A percentile compares a stretch with the other conserved stretches of the same genome.
phyloP scores from a whole-genome alignment of 2,113 vertebrate species.

The Dolichotis patagonum region DNA sequence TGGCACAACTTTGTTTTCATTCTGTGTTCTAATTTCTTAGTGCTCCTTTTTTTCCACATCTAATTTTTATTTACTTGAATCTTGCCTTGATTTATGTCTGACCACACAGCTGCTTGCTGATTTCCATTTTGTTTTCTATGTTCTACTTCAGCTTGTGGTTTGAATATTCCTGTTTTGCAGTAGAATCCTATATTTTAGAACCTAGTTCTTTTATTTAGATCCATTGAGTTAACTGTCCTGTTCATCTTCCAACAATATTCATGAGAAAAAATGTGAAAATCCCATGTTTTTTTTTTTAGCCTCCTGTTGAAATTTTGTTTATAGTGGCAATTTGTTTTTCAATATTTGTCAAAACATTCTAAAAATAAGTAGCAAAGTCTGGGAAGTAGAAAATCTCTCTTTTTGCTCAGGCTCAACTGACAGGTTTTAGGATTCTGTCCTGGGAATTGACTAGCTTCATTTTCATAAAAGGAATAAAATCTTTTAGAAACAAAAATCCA shows the following conservation, averaged over 20 bases:
- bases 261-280: slow-evolving; percentile 56
- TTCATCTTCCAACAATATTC: slow-evolving; percentile 10
- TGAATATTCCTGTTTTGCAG: background rate
- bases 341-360: slow-evolving; percentile 40
- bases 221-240: background rate
- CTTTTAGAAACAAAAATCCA: slow-evolving; percentile 39
- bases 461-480: slow-evolving; percentile 31
- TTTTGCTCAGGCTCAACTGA: background rate
- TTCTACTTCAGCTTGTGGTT: slow-evolving; percentile 41
- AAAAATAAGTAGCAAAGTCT: slow-evolving; percentile 61
- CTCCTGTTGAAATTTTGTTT: slow-evolving; percentile 25
- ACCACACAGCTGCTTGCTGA: background rate
- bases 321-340: slow-evolving; percentile 35
- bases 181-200: slow-evolving; percentile 39
- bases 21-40: slow-evolving; percentile 18
- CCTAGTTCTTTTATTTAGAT: slow-evolving; percentile 20
- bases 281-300: background rate
- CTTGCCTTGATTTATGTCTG: slow-evolving; percentile 8
- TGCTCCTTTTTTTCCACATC: background rate
- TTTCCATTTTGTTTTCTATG: slow-evolving; percentile 41
- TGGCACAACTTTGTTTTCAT: background rate
- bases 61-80: slow-evolving; percentile 52
- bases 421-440: slow-evolving; percentile 23
- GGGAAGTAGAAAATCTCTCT: background rate
- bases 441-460: slow-evolving; percentile 45